These are phyloP conservation scores for Dipodomys stephensi DNA, from an alignment of 2,113 vertebrate species.

Conservation along the genomic window DNA sequence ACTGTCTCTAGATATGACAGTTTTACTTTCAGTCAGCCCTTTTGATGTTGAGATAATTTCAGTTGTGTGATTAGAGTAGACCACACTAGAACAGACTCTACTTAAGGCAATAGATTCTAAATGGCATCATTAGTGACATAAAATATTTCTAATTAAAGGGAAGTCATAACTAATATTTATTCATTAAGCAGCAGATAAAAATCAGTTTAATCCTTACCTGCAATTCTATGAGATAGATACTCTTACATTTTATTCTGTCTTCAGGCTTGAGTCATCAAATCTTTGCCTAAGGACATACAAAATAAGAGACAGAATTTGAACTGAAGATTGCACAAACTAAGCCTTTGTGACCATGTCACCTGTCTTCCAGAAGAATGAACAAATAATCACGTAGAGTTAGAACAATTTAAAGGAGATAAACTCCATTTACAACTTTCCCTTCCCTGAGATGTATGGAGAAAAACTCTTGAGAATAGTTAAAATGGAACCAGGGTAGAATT, in stretches of 20 bases:
- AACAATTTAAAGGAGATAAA: slow-evolving; percentile 29
- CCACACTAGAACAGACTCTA: background rate
- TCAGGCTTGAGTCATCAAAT: background rate
- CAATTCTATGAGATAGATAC: background rate
- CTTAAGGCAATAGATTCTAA: background rate
- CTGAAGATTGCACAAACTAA: background rate
- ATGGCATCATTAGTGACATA: slow-evolving; percentile 14
- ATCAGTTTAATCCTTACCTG: slow-evolving; percentile 25
- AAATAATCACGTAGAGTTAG: background rate
- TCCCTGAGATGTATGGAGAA: background rate
- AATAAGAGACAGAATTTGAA: slow-evolving; percentile 37
- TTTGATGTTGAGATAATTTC: slow-evolving; percentile 36
- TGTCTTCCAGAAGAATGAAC: slow-evolving; percentile 14
- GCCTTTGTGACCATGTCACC: background rate
- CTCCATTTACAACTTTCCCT: background rate
- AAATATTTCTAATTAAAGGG: slow-evolving; percentile 27
- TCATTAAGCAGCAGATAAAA: background rate
- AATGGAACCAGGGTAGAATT: background rate
- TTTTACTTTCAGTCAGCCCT: background rate
- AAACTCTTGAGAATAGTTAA: background rate
- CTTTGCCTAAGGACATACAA: background rate
- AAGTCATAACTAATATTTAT: slow-evolving; percentile 33
- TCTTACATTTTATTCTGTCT: background rate
- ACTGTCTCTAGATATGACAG: background rate
- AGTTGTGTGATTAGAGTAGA: slow-evolving; percentile 11